Percentiles rank a stretch among this genome's conserved stretches.
These are phyloP conservation scores for Lasioglossum pauxillum DNA, from an alignment of 2,888 invertebrate genomes.

Conservation along the genomic window DNA sequence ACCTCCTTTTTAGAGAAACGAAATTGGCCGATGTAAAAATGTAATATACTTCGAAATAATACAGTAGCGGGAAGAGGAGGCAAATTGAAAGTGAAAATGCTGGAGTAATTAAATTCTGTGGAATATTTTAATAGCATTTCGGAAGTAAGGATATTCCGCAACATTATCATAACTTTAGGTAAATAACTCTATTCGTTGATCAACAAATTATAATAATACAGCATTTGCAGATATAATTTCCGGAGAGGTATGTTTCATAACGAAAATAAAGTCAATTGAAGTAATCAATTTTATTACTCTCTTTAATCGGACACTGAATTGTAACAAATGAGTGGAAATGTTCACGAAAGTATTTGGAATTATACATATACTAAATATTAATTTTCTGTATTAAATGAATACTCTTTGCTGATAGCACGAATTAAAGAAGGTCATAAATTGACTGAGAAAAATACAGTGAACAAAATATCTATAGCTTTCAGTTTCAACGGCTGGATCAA, in stretches of 20 bases:
- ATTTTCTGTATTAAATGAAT: neutral
- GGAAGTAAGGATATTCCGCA: neutral
- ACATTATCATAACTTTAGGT: neutral
- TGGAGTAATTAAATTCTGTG: neutral
- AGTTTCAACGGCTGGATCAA: slow-evolving; percentile 8
- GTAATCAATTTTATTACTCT: neutral
- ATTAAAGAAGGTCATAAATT: neutral
- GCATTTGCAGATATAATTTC: neutral
- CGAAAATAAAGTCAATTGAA: neutral
- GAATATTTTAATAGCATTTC: no score
- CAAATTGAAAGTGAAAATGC: slow-evolving; percentile 14
- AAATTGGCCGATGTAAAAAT: slow-evolving; percentile 4
- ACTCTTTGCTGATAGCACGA: neutral
- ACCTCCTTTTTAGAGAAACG: slow-evolving; percentile 8
- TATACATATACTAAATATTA: neutral
- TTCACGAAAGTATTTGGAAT: neutral
- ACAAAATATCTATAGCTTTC: slow-evolving; percentile 6
- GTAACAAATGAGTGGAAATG: neutral
- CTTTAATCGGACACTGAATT: neutral
- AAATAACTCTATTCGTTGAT: no score
- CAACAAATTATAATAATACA: neutral
- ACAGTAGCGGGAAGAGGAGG: neutral
- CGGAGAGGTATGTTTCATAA: neutral
- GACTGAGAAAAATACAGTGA: neutral
- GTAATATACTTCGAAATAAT: neutral